Evolutionary conservation across 2,888 invertebrate genomes (phyloP), one percentile per base, ranked within the genome.

Genomic region (Hypselothyrea guttata): DNA sequence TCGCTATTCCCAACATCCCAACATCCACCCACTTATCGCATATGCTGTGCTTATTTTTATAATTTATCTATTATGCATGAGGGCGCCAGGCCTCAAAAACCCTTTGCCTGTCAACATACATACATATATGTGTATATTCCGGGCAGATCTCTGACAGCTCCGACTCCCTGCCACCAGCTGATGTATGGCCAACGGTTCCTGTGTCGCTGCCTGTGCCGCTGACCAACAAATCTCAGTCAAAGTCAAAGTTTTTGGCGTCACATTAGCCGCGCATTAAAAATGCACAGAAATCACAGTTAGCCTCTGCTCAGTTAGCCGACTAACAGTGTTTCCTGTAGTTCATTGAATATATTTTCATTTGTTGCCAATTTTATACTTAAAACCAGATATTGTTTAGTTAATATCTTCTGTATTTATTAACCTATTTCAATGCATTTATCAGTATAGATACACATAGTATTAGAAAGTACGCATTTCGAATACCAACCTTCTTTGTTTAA

Each of bases 21-120:
- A 16, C 27, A 11, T 27, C 46, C 52, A 34, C 56, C 48, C 42
- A 18, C 38, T 38, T 51, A 59, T 44, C 31, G 33, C 52, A 55
- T 64, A 57, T 49, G 53, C 22, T 38, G 72, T 60, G 63, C 63
- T 75, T 74, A 78, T 83, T 87, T 87, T 87, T 86, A 87, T 86
- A 87, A 87, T 82, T 85, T 84, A 87, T 87, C 77, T 86, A 87
- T 87, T 87, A 87, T 87, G 82, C 73, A 87, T 85, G 79, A 84
- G 75, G 71, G 71, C 71, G 66, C 77, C 63, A 60, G 62, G 47
- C 30, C 33, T 18, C 34, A 22, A 60, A 81, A 79, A 81, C 82
- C 81, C 78, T 79, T 81, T 66, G 58, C 34, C 84, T 83, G 72
- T 75, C 81, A 66, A 47, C 81, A 75, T 18, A 30, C 77, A 53